A percentile compares a stretch with the other conserved stretches of the same genome.
Evolutionary conservation across 2,888 invertebrate species (phyloP).

Genomic region (Thelaira solivaga): DNA sequence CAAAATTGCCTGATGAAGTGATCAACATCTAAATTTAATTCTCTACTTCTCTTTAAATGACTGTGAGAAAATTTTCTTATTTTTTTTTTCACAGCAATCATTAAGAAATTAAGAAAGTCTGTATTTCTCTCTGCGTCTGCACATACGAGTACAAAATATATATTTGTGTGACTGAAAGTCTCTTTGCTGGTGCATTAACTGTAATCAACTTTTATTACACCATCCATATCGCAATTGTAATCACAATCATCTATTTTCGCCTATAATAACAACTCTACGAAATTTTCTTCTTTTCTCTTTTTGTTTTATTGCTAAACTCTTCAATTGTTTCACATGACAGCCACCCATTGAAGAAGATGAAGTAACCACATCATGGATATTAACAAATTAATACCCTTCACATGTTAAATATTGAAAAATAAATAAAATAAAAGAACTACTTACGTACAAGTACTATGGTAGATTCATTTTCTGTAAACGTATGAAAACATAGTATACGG

Average conservation of each 20-base stretch:
- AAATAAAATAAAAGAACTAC: conserved; percentile 21
- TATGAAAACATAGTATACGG: neutral
- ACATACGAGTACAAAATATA: neutral
- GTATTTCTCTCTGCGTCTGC: neutral
- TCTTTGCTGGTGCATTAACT: conserved; percentile 35
- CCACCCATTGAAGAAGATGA: conserved; percentile 34
- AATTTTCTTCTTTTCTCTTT: conserved; percentile 11
- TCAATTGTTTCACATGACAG: conserved; percentile 50
- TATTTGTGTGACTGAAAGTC: conserved; percentile 7
- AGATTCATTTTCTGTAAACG: too few species aligned
- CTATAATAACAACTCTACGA: neutral
- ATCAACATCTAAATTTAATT: too few species aligned
- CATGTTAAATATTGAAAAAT: conserved; percentile 18
- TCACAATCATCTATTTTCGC: conserved; percentile 40
- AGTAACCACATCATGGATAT: conserved; percentile 47
- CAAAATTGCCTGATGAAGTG: too few species aligned
- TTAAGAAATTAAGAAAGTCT: conserved; percentile 38
- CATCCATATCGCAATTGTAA: conserved; percentile 38
- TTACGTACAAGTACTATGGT: neutral
- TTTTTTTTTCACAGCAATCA: conserved; percentile 11
- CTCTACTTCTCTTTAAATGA: conserved; percentile 29
- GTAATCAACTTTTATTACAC: conserved; percentile 43
- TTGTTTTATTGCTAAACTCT: conserved; percentile 2
- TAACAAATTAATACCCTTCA: conserved; percentile 52
- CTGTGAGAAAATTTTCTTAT: conserved; percentile 38